phyloP scores from a whole-genome alignment of 2,888 invertebrate species.

The Sphaeridia pumilis region DNA sequence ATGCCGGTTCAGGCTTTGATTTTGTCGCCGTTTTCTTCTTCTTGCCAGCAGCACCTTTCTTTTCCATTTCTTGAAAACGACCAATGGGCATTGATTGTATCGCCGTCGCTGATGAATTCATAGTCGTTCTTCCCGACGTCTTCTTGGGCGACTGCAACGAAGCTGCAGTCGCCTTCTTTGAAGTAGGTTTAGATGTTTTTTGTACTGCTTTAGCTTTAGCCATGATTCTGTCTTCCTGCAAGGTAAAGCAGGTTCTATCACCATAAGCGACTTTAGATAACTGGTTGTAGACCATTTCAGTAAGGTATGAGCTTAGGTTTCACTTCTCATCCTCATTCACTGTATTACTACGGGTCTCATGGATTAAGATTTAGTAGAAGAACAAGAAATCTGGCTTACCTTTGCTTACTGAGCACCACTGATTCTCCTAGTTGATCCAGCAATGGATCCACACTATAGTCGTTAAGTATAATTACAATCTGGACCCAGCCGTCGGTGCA shows the following conservation, averaged over 20 bases:
- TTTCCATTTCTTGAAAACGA: constrained; percentile 10
- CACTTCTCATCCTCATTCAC: too few relatives aligned
- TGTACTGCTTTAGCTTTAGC: constrained; percentile 30
- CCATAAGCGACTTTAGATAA: neutral
- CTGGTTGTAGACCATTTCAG: neutral
- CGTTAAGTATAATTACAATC: too few relatives aligned
- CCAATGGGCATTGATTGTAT: neutral
- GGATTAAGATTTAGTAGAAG: neutral
- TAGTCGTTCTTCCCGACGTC: constrained; percentile 6
- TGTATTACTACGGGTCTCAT: neutral
- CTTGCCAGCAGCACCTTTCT: constrained; percentile 17
- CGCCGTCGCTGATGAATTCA: constrained; percentile 8
- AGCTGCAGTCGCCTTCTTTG: constrained; percentile 31
- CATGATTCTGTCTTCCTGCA: constrained; percentile 16
- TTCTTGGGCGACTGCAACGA: constrained; percentile 25
- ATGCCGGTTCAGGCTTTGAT: neutral
- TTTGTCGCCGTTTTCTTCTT: neutral
- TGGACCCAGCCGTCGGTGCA: too few relatives aligned
- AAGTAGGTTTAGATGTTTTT: constrained; percentile 19
- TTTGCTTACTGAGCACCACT: too few relatives aligned
- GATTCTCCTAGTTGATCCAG: neutral
- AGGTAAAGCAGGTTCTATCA: neutral
- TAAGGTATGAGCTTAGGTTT: too few relatives aligned
- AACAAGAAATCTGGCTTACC: neutral
- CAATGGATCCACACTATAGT: neutral